Conservation (phyloP, 2,113 vertebrate species). For the Pterocles burchelli region DNA sequence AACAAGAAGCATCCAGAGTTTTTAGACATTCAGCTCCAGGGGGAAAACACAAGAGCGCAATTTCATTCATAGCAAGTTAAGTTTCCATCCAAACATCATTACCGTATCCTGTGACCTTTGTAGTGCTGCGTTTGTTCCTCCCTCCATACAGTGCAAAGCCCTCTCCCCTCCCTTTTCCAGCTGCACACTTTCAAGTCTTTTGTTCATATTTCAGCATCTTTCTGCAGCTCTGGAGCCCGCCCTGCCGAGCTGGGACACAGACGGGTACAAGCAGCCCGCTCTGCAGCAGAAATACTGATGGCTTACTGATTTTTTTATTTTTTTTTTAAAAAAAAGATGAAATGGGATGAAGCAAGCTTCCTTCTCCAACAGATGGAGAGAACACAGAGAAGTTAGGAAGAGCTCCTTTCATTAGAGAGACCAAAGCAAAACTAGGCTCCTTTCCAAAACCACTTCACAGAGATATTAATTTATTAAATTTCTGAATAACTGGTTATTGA, state of each 20-base stretch:
- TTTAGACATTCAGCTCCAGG: conserved; percentile 48
- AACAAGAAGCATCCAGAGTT: conserved; percentile 32
- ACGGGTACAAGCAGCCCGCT: neutral
- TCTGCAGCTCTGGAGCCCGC: neutral
- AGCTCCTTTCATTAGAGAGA: neutral
- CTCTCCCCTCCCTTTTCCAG: conserved; percentile 35
- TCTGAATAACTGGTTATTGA: neutral
- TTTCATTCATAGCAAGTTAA: conserved; percentile 59
- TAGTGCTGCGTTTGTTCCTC: conserved; percentile 15
- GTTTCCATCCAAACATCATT: conserved; percentile 65
- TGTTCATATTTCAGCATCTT: conserved; percentile 24
- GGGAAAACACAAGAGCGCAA: conserved; percentile 37
- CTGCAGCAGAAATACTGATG: neutral
- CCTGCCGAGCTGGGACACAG: neutral
- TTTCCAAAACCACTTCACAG: conserved; percentile 57
- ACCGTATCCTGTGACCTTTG: conserved; percentile 55
- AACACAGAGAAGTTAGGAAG: neutral
- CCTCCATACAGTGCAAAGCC: neutral
- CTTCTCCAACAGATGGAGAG: neutral
- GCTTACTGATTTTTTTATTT: neutral
- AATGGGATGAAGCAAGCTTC: neutral
- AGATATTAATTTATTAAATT: neutral
- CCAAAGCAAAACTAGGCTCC: conserved; percentile 8
- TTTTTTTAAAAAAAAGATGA: no score
- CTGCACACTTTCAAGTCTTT: conserved; percentile 27